Evolutionary conservation across 1,140 invertebrate species (phyloP).

Genomic region (Lordiphosa stackelbergi): DNA sequence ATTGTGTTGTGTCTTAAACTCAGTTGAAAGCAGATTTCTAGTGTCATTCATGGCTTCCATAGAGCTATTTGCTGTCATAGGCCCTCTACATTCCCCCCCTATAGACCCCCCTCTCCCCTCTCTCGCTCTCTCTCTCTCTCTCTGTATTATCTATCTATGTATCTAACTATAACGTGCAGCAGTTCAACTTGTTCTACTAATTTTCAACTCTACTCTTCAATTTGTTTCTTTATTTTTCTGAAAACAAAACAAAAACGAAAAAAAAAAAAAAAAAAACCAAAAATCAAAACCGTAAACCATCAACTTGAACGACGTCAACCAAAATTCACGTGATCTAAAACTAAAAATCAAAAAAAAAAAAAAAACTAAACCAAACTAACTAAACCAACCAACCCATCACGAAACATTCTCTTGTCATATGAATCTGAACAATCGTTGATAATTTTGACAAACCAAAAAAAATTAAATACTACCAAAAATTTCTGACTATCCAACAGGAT

Average conservation of each 20-base stretch:
- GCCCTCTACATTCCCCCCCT: too few relatives aligned
- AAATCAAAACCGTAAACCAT: conserved; percentile 25
- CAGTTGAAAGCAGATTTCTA: too few relatives aligned
- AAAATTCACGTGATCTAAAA: conserved; percentile 23
- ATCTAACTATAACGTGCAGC: too few relatives aligned
- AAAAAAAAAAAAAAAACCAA: conserved; percentile 9
- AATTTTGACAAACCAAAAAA: conserved; percentile 30
- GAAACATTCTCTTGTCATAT: conserved; percentile 9
- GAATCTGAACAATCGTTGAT: conserved; percentile 20
- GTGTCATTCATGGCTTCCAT: too few relatives aligned
- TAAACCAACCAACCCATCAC: conserved; percentile 4
- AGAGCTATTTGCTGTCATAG: too few relatives aligned
- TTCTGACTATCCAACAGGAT: conserved; percentile 63
- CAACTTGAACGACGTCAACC: conserved; percentile 48
- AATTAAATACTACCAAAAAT: conserved; percentile 58
- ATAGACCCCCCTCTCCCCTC: not conserved
- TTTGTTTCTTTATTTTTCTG: conserved; percentile 57
- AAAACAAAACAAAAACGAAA: conserved; percentile 27
- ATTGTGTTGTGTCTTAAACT: too few relatives aligned
- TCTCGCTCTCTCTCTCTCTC: not conserved
- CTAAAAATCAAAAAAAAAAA: conserved; percentile 19
- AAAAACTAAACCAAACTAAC: conserved; percentile 8
- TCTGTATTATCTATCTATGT: conserved; percentile 45
- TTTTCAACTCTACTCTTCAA: conserved; percentile 64
- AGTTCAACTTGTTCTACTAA: conserved; percentile 58